A percentile compares a stretch with the other conserved stretches of the same genome.
Conservation (phyloP, 2,888 invertebrate genomes). For the Rhopalosiphum nymphaeae region DNA sequence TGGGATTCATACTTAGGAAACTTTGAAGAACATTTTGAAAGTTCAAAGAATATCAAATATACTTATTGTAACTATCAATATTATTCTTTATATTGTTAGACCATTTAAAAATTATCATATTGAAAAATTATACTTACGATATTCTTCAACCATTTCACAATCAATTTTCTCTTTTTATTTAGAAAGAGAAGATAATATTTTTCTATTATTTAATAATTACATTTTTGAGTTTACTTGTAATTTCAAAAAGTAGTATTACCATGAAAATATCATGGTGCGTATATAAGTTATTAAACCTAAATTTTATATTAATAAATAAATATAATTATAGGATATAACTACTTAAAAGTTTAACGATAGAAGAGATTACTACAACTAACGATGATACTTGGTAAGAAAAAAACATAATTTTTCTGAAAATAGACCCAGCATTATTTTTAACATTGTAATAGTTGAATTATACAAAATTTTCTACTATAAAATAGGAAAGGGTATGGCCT, state of each 20-base stretch:
- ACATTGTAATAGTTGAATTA: neutral
- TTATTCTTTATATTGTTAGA: neutral
- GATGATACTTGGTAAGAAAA: neutral
- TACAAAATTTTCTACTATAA: neutral
- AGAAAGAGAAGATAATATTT: neutral
- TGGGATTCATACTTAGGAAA: slow-evolving; percentile 35
- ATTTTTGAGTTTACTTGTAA: neutral
- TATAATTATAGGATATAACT: neutral
- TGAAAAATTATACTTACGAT: neutral
- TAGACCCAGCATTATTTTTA: neutral
- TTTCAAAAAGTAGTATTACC: neutral
- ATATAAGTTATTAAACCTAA: neutral
- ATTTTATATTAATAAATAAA: neutral
- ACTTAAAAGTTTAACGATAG: neutral
- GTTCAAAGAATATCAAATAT: neutral
- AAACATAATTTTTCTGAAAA: neutral
- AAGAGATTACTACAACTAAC: neutral
- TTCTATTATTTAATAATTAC: neutral
- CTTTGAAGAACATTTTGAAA: slow-evolving; percentile 41
- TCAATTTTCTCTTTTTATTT: neutral
- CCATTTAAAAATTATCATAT: neutral
- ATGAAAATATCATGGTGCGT: neutral
- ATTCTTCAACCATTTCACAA: neutral
- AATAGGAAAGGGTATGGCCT: neutral
- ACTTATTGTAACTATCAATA: neutral